Evolutionary conservation across 2,113 vertebrate species (phyloP), one percentile per base, ranked within the genome.

Genomic region (Nipponia nippon): DNA sequence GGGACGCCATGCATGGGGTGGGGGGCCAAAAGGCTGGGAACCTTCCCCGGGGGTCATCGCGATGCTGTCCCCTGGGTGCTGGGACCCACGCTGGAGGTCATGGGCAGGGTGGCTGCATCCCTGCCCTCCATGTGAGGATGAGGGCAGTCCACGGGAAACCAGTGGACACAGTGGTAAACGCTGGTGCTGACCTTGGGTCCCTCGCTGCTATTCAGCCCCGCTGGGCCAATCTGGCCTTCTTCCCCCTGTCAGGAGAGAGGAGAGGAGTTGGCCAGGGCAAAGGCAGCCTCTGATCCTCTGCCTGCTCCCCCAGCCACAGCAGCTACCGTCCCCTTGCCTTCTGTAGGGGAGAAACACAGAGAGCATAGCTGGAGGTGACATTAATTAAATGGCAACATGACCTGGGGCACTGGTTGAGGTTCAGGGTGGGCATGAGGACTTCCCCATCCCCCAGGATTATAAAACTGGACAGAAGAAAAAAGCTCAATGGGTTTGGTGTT

Each of bases 151-250:
- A 0, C 1, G 10, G 34, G 69, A 17, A 38, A 22, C 8, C 4
- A 1, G 59, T 38, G 14, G 25, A n/a, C 7, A 7, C 32, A 16
- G 16, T 2, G 3, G 26, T 8, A 16, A 22, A 9, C 0, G 1
- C 4, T 0, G 5, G 40, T 10, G 19, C 98, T 98, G 87, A 99
- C 99, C 99, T 99, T 99, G 91, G 95, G 91, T 87, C 99, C 99
- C 49, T 92, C 95, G 1, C 96, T 97, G 95, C 98, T 99, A 94
- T 98, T 96, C 83, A 98, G 98, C 44, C 99, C 99, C 29, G 93
- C 96, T 2, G 71, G 95, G 16, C 99, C 99, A 1, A 96, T 96
- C 75, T 98, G 99, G 26, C 99, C 99, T 91, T 98, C 98, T 59
- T 98, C 95, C 23, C 99, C 99, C 99, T 99, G 97, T 75, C 89